phyloP scores from a whole-genome alignment of 2,113 vertebrate genomes.

The Solenodon paradoxus region DNA sequence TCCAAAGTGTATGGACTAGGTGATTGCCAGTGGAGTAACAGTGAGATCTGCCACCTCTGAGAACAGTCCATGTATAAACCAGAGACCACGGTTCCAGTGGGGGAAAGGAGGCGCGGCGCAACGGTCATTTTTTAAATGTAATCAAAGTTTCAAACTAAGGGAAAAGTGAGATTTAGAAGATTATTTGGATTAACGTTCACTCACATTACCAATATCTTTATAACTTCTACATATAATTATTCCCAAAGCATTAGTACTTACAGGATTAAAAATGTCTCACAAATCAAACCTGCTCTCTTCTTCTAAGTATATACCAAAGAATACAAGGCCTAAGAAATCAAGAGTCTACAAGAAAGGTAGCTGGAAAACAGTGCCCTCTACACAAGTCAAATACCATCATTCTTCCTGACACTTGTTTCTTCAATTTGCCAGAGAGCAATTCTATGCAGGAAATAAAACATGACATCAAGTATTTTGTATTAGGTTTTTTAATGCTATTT shows the following conservation, averaged over 20 bases:
- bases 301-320: slow-evolving; percentile 18
- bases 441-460: not conserved
- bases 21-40: too few relatives aligned
- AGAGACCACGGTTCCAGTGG: too few relatives aligned
- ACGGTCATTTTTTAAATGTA: not conserved
- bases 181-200: not conserved
- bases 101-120: too few relatives aligned
- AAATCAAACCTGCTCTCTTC: not conserved
- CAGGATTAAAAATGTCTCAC: slow-evolving; percentile 14
- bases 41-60: too few relatives aligned
- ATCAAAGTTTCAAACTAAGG: slow-evolving; percentile 30
- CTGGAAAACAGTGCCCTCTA: not conserved
- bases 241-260: not conserved
- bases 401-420: slow-evolving; percentile 15
- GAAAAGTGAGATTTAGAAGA: not conserved
- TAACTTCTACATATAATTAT: not conserved
- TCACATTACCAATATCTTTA: not conserved
- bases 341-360: not conserved
- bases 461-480: slow-evolving; percentile 15
- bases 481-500: slow-evolving; percentile 36
- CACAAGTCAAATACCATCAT: not conserved
- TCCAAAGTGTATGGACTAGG: not conserved
- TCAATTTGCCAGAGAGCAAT: not conserved
- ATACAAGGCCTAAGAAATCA: not conserved
- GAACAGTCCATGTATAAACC: too few relatives aligned